Evolutionary conservation across 2,888 invertebrate genomes (phyloP), one percentile per base, ranked within the genome.

Genomic region (Apotomis capreana): DNA sequence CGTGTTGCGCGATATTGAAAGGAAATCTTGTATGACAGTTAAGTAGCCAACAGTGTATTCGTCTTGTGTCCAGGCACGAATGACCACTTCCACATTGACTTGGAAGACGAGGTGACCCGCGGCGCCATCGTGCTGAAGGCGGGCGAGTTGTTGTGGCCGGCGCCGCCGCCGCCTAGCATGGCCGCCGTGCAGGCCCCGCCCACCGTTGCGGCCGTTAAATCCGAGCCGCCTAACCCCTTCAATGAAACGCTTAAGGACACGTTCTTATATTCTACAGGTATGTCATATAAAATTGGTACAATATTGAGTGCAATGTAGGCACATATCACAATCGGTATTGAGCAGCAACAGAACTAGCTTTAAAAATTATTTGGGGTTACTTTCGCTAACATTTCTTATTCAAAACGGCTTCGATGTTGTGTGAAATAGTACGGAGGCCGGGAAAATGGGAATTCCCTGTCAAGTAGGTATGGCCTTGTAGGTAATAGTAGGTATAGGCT

Each of bases 31-130:
- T 26, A 26, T 26, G 26, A 26, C 26, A 2, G 26, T 26, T 26
- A 26, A 26, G 26, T 26, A 26, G 26, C 26, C 26, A 26, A 49
- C 3, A 49, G 8, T 9, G 49, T 49, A 49, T 26, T 40, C 36
- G 3, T 52, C 58, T 10, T 63, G 60, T 26, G 72, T 78, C 81
- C n/a, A 81, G 96, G 96, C 49, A 95, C 95, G 73, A 94, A 97
- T 76, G 95, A 97, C 78, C 96, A 97, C 84, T 98, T 96, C 89
- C 87, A 96, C 86, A 95, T 98, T 71, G 96, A 97, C 87, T 87
- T 97, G 74, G 95, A 96, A 77, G 98, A 98, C 88, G 98, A 98
- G 86, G 98, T 98, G 64, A 96, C 97, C 0, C 94, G 98, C 36
- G 98, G 98, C 0, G 95, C 97, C 62, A 96, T 97, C 75, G 94